phyloP scores from a whole-genome alignment of 2,888 invertebrate genomes.

The Epinotia brunnichana region DNA sequence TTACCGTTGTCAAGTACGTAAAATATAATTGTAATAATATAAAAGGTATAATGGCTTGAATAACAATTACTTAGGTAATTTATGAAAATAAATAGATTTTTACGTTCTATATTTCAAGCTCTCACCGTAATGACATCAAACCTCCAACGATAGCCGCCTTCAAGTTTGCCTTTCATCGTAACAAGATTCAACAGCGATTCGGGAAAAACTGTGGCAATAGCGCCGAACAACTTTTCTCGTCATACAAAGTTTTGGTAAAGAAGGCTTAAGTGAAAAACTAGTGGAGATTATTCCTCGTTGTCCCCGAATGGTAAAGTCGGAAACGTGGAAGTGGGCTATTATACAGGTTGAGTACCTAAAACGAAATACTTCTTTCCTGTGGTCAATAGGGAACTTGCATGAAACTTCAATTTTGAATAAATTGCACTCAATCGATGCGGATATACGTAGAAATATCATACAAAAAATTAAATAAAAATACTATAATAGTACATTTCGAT shows the following conservation, averaged over 20 bases:
- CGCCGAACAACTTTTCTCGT: conserved; percentile 51
- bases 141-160: conserved; percentile 6
- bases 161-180: conserved; percentile 30
- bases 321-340: conserved; percentile 4
- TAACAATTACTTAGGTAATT: neutral
- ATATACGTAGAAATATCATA: too few relatives aligned
- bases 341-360: neutral
- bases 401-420: too few relatives aligned
- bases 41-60: neutral
- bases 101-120: neutral
- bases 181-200: conserved; percentile 33
- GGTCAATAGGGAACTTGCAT: too few relatives aligned
- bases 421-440: too few relatives aligned
- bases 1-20: too few relatives aligned
- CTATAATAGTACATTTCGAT: too few relatives aligned
- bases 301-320: conserved; percentile 49
- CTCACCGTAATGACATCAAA: neutral
- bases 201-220: conserved; percentile 38
- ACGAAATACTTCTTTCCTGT: too few relatives aligned
- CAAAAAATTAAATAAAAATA: too few relatives aligned
- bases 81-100: neutral
- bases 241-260: conserved; percentile 58
- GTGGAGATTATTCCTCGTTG: conserved; percentile 49
- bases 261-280: conserved; percentile 64
- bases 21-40: neutral